Evolutionary conservation across 2,113 vertebrate genomes (phyloP).

Genomic region (Eulemur macaco): DNA sequence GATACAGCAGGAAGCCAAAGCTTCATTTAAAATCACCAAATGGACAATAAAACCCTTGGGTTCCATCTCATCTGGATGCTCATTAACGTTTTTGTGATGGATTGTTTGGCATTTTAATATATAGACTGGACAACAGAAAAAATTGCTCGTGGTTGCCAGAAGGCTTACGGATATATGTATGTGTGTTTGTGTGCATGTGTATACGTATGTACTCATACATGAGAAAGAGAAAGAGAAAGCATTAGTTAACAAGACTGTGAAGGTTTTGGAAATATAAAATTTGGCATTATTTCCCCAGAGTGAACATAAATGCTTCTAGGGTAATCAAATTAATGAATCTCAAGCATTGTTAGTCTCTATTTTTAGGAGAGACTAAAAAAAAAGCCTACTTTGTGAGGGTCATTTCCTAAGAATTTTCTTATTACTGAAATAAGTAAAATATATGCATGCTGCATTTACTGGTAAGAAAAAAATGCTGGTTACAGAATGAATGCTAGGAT

Average conservation of each 20-base stretch:
- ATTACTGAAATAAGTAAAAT: slow-evolving; percentile 8
- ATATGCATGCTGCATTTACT: not conserved
- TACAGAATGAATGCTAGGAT: not conserved
- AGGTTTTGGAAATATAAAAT: not conserved
- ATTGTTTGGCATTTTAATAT: not conserved
- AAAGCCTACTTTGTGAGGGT: not conserved
- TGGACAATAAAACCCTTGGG: not conserved
- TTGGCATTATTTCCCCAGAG: not conserved
- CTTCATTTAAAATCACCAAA: not conserved
- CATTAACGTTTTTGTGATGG: slow-evolving; percentile 18
- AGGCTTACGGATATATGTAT: not conserved
- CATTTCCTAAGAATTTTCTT: not conserved
- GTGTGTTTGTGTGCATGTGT: not conserved
- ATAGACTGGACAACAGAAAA: not conserved
- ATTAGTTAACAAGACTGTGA: not conserved
- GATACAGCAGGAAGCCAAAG: not conserved
- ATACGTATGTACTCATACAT: not conserved
- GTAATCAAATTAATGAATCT: slow-evolving; percentile 30
- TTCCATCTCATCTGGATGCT: not conserved
- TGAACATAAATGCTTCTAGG: not conserved
- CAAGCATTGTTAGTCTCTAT: not conserved
- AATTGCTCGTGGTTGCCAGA: not conserved
- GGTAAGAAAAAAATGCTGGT: not conserved
- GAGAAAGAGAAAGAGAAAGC: not conserved
- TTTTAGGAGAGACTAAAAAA: slow-evolving; percentile 22